Evolutionary conservation across 2,113 vertebrate species (phyloP).

Genomic region (Porphyrio hochstetteri): DNA sequence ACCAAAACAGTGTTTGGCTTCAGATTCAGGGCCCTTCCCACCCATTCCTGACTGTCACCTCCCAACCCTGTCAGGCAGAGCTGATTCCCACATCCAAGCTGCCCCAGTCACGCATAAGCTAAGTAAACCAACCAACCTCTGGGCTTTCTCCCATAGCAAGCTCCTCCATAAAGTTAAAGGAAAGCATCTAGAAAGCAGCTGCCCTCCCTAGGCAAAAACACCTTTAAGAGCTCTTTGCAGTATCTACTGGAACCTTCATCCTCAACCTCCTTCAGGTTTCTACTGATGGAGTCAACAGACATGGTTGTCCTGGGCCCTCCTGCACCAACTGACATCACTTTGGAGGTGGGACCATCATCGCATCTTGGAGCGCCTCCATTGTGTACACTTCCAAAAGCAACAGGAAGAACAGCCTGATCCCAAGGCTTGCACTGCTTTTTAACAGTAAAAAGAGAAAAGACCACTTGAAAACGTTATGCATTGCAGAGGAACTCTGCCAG

Average conservation of each 20-base stretch:
- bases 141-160: background rate
- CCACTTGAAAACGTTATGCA: background rate
- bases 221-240: background rate
- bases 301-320: background rate
- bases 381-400: background rate
- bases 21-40: background rate
- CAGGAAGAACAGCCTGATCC: background rate
- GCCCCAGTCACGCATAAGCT: background rate
- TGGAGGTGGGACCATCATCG: background rate
- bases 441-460: background rate
- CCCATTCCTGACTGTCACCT: background rate
- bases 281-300: background rate
- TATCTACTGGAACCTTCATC: background rate
- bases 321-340: accelerated
- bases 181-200: background rate
- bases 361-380: background rate
- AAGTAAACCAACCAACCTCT: background rate
- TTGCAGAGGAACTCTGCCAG: background rate
- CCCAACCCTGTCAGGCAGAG: background rate
- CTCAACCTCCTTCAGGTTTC: background rate
- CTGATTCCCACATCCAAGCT: background rate
- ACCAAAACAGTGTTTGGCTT: background rate
- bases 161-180: background rate
- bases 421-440: background rate
- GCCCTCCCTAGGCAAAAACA: background rate